Evolutionary conservation across 2,113 vertebrate genomes (phyloP).

Genomic region (Talpa occidentalis): DNA sequence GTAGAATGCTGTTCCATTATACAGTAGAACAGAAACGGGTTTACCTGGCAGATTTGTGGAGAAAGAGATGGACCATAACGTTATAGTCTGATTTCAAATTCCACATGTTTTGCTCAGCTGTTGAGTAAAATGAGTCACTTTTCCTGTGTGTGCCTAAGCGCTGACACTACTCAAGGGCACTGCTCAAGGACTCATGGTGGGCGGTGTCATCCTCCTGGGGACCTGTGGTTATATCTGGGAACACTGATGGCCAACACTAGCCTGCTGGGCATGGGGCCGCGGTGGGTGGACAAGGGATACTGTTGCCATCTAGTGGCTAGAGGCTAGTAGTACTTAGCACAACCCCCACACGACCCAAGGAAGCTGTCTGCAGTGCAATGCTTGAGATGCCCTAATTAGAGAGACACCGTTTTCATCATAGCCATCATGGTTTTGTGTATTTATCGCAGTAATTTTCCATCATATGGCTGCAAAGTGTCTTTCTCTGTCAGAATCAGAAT

Average conservation of each 20-base stretch:
- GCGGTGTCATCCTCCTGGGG: not conserved
- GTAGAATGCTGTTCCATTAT: not conserved
- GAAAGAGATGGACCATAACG: not conserved
- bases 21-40: not conserved
- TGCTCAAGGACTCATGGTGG: no score
- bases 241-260: not conserved
- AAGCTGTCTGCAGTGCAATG: not conserved
- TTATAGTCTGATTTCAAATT: slow-evolving; percentile 33
- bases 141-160: not conserved
- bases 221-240: not conserved
- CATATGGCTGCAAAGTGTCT: not conserved
- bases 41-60: not conserved
- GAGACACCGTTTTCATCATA: not conserved
- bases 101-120: not conserved
- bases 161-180: not conserved
- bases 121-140: slow-evolving; percentile 16
- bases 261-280: no score
- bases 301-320: not conserved
- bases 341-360: not conserved
- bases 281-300: not conserved
- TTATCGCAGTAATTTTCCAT: not conserved
- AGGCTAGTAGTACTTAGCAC: not conserved
- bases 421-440: not conserved
- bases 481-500: not conserved
- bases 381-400: not conserved